phyloP scores from a whole-genome alignment of 2,888 invertebrate species.

The Nymphalis polychloros region DNA sequence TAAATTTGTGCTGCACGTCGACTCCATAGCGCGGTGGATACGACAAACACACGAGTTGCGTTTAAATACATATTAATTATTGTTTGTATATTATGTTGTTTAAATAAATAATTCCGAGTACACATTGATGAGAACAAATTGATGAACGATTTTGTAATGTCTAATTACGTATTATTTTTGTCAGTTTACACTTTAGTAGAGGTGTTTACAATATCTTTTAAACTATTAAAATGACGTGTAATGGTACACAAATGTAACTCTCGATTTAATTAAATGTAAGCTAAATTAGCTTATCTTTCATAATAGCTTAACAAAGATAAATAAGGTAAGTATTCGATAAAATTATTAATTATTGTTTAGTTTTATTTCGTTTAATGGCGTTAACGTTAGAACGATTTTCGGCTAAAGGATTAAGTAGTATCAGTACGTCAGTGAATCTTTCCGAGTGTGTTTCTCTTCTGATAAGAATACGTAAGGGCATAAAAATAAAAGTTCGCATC shows the following conservation, averaged over 20 bases:
- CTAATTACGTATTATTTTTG: too few relatives aligned
- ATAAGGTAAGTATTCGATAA: too few relatives aligned
- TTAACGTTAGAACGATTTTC: constrained; percentile 42
- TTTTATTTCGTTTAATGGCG: constrained; percentile 1
- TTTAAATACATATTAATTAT: constrained; percentile 1
- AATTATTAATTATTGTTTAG: neutral
- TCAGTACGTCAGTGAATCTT: constrained; percentile 75
- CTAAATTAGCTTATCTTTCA: too few relatives aligned
- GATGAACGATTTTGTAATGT: too few relatives aligned
- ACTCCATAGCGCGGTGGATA: constrained; percentile 62
- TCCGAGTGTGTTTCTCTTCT: constrained; percentile 73
- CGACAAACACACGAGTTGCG: constrained; percentile 40
- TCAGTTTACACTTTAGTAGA: too few relatives aligned
- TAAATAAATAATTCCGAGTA: neutral
- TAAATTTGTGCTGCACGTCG: constrained; percentile 69
- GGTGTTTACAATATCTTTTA: too few relatives aligned
- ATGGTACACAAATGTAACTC: too few relatives aligned
- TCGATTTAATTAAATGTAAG: too few relatives aligned
- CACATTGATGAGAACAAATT: too few relatives aligned
- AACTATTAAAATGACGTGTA: too few relatives aligned
- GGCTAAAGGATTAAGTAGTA: constrained; percentile 66
- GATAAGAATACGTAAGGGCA: constrained; percentile 80
- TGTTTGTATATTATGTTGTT: neutral
- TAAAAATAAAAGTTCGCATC: constrained; percentile 82
- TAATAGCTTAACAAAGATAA: too few relatives aligned